Percentiles rank a stretch among this genome's conserved stretches.
phyloP scores from a whole-genome alignment of 2,888 invertebrate species.

The Didymodactylos carnosus region DNA sequence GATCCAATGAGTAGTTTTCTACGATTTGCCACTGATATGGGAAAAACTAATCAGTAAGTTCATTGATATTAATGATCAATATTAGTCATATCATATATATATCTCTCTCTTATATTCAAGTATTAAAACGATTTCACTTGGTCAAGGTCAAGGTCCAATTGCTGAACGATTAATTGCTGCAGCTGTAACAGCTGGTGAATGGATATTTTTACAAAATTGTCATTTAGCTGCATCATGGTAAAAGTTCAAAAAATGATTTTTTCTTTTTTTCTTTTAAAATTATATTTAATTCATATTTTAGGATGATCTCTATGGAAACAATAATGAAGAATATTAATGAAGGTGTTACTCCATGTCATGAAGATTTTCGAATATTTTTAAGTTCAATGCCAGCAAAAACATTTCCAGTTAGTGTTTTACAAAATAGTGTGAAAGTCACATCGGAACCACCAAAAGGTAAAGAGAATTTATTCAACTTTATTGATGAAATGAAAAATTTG shows the following conservation, averaged over 20 bases:
- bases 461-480: no score
- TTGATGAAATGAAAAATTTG: no score
- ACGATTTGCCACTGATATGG: slow-evolving; percentile 30
- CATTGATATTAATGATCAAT: no score
- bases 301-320: slow-evolving; percentile 28
- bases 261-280: no score
- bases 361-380: slow-evolving; percentile 33
- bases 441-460: slow-evolving; percentile 37
- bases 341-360: slow-evolving; percentile 21
- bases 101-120: slow-evolving; percentile 17
- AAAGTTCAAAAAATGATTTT: no score
- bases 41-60: slow-evolving; percentile 26
- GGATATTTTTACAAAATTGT: slow-evolving; percentile 37
- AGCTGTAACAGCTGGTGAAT: slow-evolving; percentile 32
- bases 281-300: no score
- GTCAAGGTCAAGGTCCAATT: slow-evolving; percentile 37
- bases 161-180: slow-evolving; percentile 33
- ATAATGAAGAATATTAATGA: slow-evolving; percentile 29
- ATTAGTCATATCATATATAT: not conserved
- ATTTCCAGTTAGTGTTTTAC: slow-evolving; percentile 35
- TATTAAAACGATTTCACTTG: slow-evolving; percentile 34
- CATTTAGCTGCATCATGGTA: slow-evolving; percentile 36
- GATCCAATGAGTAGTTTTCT: slow-evolving; percentile 36
- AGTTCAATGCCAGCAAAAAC: slow-evolving; percentile 34
- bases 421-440: slow-evolving; percentile 37